Evolutionary conservation across 2,888 invertebrate species (phyloP).

Genomic region (Lithophane ornitopus): DNA sequence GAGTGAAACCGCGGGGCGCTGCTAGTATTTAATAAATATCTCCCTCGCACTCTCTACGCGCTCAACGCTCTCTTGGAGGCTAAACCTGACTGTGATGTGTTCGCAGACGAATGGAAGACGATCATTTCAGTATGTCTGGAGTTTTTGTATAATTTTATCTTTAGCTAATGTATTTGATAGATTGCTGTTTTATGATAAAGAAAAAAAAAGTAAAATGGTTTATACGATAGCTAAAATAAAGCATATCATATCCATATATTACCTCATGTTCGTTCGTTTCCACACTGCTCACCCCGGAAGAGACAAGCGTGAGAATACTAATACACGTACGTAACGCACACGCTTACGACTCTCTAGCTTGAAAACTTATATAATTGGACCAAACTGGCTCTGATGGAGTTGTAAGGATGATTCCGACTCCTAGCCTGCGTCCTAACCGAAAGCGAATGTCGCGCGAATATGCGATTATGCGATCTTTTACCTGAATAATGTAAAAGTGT

Average conservation of each 20-base stretch:
- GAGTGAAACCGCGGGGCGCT: too few relatives aligned
- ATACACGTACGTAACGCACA: conserved; percentile 32
- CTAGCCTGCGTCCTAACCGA: neutral
- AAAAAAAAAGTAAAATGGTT: neutral
- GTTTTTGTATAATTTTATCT: neutral
- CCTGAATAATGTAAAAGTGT: neutral
- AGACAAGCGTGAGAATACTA: conserved; percentile 45
- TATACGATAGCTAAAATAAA: neutral
- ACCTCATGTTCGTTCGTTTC: conserved; percentile 6
- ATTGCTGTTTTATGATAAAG: neutral
- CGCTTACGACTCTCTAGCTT: conserved; percentile 21
- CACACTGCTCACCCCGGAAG: conserved; percentile 49
- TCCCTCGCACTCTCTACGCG: neutral
- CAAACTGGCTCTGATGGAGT: neutral
- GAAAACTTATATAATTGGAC: conserved; percentile 35
- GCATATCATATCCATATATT: neutral
- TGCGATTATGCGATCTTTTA: neutral
- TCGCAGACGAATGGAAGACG: neutral
- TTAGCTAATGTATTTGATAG: neutral
- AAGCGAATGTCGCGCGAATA: neutral
- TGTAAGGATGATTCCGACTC: neutral
- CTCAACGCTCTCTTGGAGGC: neutral
- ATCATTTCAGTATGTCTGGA: neutral
- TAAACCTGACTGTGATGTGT: neutral
- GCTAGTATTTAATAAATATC: too few relatives aligned